These are phyloP conservation scores for Trachelus troglodyta DNA, from an alignment of 2,888 invertebrate species.

Conservation along the genomic window DNA sequence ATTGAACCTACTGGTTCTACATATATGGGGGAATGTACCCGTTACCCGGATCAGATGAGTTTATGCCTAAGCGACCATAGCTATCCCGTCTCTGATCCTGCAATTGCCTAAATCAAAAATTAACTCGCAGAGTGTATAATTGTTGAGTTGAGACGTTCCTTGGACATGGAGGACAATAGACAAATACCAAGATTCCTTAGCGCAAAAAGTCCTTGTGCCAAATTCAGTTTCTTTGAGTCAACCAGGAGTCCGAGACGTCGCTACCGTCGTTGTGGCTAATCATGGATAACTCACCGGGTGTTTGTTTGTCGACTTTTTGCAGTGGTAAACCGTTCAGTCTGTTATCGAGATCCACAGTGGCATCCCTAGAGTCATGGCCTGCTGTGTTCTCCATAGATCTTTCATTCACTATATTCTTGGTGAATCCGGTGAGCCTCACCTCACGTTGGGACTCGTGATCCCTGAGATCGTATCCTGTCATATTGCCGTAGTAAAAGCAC, in stretches of 20 bases:
- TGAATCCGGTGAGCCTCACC: slow-evolving; percentile 57
- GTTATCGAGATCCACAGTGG: neutral
- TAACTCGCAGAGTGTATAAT: neutral
- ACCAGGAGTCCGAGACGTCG: slow-evolving; percentile 12
- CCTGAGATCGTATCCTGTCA: slow-evolving; percentile 58
- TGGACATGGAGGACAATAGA: neutral
- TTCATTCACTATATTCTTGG: slow-evolving; percentile 14
- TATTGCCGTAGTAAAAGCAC: slow-evolving; percentile 17
- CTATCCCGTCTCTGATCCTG: neutral
- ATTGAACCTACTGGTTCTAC: neutral
- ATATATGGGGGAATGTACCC: neutral
- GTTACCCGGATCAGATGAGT: neutral
- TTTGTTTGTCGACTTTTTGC: slow-evolving; percentile 32
- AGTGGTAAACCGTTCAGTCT: slow-evolving; percentile 8
- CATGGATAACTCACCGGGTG: slow-evolving; percentile 37
- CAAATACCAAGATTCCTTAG: neutral
- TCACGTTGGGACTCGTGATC: slow-evolving; percentile 48
- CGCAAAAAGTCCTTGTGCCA: neutral
- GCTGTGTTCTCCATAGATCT: neutral
- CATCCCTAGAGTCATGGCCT: neutral
- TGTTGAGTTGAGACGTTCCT: neutral
- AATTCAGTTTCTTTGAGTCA: neutral
- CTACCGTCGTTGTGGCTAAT: neutral
- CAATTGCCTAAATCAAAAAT: neutral
- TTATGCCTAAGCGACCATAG: neutral